Evolutionary conservation across 2,113 vertebrate species (phyloP), one percentile per base, ranked within the genome.

Genomic region (Myodes glareolus): DNA sequence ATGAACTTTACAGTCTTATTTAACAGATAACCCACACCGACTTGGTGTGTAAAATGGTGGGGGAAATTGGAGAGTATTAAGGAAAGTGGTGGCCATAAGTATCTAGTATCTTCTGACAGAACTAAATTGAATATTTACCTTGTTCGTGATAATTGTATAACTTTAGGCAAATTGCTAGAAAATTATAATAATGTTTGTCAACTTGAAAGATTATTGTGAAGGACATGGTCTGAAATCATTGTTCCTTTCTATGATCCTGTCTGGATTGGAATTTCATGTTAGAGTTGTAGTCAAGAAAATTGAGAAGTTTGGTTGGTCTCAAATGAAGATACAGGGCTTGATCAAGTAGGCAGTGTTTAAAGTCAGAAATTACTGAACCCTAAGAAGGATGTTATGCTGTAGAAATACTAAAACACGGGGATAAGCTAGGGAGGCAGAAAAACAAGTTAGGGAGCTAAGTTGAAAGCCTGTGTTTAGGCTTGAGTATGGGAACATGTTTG

Each of bases 331-430:
- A 55, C 58, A 77, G 14, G 17, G 12, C 61, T 86, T 88, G 87
- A 75, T 76, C 14, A 23, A 77, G n/a, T 39, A 80, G 65, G 5
- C 50, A 80, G 0, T 45, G 0, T 42, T 1, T 42, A n/a, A 55
- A 88, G 19, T 85, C 42, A 58, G 47, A 94, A 27, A 13, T 45
- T 86, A 91, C 47, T 93, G 68, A 80, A 17, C 39, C 33, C 2
- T 39, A 29, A 70, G 4, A 3, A n/a, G 88, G 63, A 17, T 68
- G 78, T 90, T 58, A 65, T 7, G 55, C 52, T 90, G 67, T 23
- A 92, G 75, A 27, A 96, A 93, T 19, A 65, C 72, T 80, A 92
- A 58, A 96, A 55, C 16, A 55, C 58, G 16, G 88, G 14, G 52
- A 89, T 86, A 12, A 76, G 39, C 45, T 89, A 14, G 47, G 78